phyloP scores from a whole-genome alignment of 1,140 invertebrate genomes.

The Anadara kagoshimensis region DNA sequence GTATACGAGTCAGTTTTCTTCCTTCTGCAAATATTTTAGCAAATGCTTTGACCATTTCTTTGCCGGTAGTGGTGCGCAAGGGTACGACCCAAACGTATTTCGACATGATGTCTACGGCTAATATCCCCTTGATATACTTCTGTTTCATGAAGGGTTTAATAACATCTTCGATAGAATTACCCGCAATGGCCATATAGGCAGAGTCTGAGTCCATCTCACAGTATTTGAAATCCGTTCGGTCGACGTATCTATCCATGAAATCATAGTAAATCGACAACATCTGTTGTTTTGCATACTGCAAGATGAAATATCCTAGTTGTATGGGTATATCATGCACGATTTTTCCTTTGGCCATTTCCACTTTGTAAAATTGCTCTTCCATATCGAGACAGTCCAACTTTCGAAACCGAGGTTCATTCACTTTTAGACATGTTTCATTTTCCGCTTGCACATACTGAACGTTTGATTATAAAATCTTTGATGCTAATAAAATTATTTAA shows the following conservation, averaged over 20 bases:
- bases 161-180: slow-evolving; percentile 13
- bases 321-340: slow-evolving; percentile 33
- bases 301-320: slow-evolving; percentile 41
- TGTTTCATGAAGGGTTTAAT: slow-evolving; percentile 15
- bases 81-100: not conserved
- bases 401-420: slow-evolving; percentile 24
- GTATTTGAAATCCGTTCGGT: slow-evolving; percentile 41
- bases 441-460: slow-evolving; percentile 31
- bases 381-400: slow-evolving; percentile 11
- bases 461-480: no score
- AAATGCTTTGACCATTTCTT: slow-evolving; percentile 8
- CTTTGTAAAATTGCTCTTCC: slow-evolving; percentile 31
- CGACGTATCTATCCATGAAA: slow-evolving; percentile 45
- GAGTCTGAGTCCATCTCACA: slow-evolving; percentile 55
- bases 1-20: no score
- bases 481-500: no score
- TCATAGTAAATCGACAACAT: slow-evolving; percentile 55
- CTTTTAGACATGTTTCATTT: slow-evolving; percentile 2
- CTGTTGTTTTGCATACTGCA: slow-evolving; percentile 47
- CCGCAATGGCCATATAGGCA: slow-evolving; percentile 43
- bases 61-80: not conserved
- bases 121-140: no score
- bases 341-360: slow-evolving; percentile 31
- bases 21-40: no score
- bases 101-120: slow-evolving; percentile 14